Evolutionary conservation across 2,888 invertebrate species (phyloP), one percentile per base, ranked within the genome.

Genomic region (Tolmerus cingulatus): DNA sequence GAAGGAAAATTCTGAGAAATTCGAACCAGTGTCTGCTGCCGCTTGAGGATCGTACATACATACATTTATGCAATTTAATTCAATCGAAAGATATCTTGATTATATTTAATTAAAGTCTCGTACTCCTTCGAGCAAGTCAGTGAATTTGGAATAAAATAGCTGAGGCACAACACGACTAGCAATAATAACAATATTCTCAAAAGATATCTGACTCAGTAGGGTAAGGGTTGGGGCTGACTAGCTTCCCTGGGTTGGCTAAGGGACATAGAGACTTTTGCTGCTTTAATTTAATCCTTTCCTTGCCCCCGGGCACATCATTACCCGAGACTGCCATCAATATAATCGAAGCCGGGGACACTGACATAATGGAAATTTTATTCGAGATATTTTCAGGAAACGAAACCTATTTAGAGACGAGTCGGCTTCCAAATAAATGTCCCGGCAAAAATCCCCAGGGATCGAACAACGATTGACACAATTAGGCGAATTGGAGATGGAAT

Each of bases 401-500:
- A 81, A 81, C 81, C 81, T 81, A 81, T 81, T 81, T 51, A 27
- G 30, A 81, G 34, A 81, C 51, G 81, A 81, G n/a, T 14, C 23
- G 81, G 30, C 19, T 51, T 12, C 16, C 55, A 55, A 81, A 81
- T 46, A 81, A 81, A 81, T 30, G 81, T 81, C n/a, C 12, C 55
- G 55, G 27, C n/a, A 14, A 55, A n/a, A 55, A 51, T 81, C 81
- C 34, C 19, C 4, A 2, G 30, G 81, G 81, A 81, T 81, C 46
- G 51, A 55, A 81, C 30, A 81, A 81, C 81, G 81, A 81, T 81
- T 81, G 81, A 81, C 81, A 81, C 81, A 81, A 81, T 81, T 81
- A 81, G 81, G 51, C 23, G 81, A 81, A 81, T 81, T 81, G 81
- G 66, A 81, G 81, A 81, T 81, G 34, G 55, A 81, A 81, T 81